phyloP scores from a whole-genome alignment of 2,797 vertebrate genomes.

The Borostomias antarcticus region DNA sequence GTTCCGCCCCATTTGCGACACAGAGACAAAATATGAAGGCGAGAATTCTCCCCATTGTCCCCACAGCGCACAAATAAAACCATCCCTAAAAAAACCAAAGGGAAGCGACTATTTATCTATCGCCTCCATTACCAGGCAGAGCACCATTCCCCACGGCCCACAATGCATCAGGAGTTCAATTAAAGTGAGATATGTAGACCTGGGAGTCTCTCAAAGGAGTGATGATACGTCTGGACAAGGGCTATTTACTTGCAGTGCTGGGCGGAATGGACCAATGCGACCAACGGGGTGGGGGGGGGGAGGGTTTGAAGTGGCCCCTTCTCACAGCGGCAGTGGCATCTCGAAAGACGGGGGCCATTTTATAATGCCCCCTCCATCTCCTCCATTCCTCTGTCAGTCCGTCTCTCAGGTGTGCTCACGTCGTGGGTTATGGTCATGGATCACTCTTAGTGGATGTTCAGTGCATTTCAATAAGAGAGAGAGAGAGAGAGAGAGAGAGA shows the following conservation, averaged over 20 bases:
- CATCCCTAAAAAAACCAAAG: slow-evolving; percentile 26
- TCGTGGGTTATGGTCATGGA: slow-evolving; percentile 69
- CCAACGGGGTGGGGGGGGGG: slow-evolving; percentile 24
- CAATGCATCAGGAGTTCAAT: slow-evolving; percentile 45
- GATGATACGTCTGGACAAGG: slow-evolving; percentile 26
- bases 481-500: too few species aligned
- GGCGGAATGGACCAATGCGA: slow-evolving; percentile 9
- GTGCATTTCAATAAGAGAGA: slow-evolving; percentile 61
- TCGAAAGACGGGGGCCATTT: slow-evolving; percentile 53
- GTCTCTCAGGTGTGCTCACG: slow-evolving; percentile 58
- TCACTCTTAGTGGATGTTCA: slow-evolving; percentile 54
- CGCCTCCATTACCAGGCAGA: slow-evolving; percentile 33
- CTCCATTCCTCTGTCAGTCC: slow-evolving; percentile 68
- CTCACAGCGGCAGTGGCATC: slow-evolving; percentile 44
- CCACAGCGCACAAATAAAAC: slow-evolving; percentile 20
- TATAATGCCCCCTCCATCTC: slow-evolving; percentile 54
- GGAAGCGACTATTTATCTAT: slow-evolving; percentile 40
- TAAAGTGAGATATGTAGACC: slow-evolving; percentile 40
- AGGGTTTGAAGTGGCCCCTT: slow-evolving; percentile 43
- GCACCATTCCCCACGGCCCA: slow-evolving; percentile 28
- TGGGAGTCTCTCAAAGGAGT: slow-evolving; percentile 26
- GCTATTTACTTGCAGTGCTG: slow-evolving; percentile 22
- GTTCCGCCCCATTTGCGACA: slow-evolving; percentile 43
- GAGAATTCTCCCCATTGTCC: slow-evolving; percentile 28
- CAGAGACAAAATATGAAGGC: slow-evolving; percentile 32